phyloP scores from a whole-genome alignment of 23 tunicate species.

The Ascidia mentula region DNA sequence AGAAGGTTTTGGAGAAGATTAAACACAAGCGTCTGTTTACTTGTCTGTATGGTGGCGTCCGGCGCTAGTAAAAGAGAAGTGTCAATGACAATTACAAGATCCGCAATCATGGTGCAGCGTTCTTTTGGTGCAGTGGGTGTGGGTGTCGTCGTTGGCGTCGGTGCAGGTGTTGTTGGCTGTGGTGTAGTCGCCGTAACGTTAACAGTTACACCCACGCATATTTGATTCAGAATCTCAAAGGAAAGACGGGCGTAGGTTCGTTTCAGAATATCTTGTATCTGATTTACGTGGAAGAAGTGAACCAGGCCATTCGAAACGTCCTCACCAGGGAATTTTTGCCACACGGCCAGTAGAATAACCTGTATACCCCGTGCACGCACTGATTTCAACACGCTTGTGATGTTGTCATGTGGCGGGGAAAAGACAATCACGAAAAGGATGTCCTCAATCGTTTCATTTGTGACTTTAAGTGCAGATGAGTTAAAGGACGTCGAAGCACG shows the following conservation, averaged over 20 bases:
- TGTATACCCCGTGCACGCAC: slow-evolving; percentile 12
- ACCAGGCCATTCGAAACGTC: not conserved
- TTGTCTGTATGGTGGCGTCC: not conserved
- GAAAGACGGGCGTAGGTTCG: slow-evolving; percentile 1
- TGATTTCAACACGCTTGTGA: not conserved
- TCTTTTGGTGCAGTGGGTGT: slow-evolving; percentile 23
- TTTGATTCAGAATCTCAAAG: slow-evolving; percentile 11
- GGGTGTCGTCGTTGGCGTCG: slow-evolving; percentile 7
- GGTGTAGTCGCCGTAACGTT: not conserved
- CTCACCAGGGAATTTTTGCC: not conserved
- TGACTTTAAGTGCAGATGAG: not conserved
- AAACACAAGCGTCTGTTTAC: not conserved
- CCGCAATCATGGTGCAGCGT: slow-evolving; percentile 61
- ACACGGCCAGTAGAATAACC: slow-evolving; percentile 7
- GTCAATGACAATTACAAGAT: slow-evolving; percentile 53
- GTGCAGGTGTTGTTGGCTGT: not conserved
- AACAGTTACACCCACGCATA: slow-evolving; percentile 32
- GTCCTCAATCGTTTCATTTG: slow-evolving; percentile 4
- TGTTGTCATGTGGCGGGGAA: slow-evolving; percentile 20
- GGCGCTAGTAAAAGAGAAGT: not conserved
- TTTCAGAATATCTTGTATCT: slow-evolving; percentile 17
- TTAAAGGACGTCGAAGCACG: not conserved
- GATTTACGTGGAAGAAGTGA: slow-evolving; percentile 1
- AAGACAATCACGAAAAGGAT: slow-evolving; percentile 28
- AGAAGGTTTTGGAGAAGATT: slow-evolving; percentile 6